A percentile compares a stretch with the other conserved stretches of the same genome.
Conservation (phyloP, 2,797 vertebrate species). For the Synanceia verrucosa region DNA sequence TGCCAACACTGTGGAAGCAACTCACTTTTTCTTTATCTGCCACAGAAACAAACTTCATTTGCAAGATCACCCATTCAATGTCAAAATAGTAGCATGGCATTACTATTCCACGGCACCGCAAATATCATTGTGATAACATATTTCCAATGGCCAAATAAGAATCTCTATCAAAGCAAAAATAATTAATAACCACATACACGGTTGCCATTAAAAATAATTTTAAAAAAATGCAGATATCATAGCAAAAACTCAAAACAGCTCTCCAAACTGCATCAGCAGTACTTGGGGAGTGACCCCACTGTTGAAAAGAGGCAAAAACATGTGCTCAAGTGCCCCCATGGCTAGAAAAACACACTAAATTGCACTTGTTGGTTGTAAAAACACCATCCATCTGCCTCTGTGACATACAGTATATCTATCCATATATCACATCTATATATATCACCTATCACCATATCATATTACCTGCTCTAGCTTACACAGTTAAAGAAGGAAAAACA, state of each 20-base stretch:
- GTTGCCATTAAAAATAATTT: too few species aligned
- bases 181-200: background rate
- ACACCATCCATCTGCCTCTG: too few species aligned
- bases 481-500: background rate
- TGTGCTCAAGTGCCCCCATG: too few species aligned
- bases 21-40: background rate
- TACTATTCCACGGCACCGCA: background rate
- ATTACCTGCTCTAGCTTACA: background rate
- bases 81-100: background rate
- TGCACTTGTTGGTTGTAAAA: too few species aligned
- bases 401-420: too few species aligned
- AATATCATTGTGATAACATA: background rate
- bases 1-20: background rate
- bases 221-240: background rate
- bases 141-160: background rate
- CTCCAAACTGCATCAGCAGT: background rate
- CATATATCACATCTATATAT: too few species aligned
- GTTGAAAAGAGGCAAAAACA: too few species aligned
- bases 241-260: background rate
- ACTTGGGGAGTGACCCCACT: too few species aligned
- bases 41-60: background rate
- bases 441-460: background rate
- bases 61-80: background rate
- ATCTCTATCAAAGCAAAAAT: background rate
- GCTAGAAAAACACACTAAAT: too few species aligned